These are phyloP conservation scores for Oikopleura dioica DNA, from an alignment of 23 tunicate species.

Conservation along the genomic window DNA sequence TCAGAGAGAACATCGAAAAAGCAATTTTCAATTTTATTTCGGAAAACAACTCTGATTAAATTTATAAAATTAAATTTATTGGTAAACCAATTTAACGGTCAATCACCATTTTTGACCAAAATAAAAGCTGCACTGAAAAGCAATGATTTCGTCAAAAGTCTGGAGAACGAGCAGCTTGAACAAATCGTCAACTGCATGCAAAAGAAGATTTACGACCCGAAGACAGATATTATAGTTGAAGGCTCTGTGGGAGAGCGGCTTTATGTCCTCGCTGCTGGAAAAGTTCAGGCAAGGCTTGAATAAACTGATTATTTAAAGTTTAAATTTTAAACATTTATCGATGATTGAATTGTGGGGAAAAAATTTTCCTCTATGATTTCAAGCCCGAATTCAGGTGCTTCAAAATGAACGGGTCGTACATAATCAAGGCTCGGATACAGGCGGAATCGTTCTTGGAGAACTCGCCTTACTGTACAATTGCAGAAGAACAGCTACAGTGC, in stretches of 20 bases:
- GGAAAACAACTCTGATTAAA: too few species aligned
- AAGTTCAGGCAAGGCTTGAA: conserved; percentile 53
- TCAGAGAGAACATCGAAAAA: too few species aligned
- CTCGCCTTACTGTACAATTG: conserved; percentile 71
- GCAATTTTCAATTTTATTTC: too few species aligned
- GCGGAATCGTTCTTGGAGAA: conserved; percentile 65
- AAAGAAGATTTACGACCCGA: conserved; percentile 22
- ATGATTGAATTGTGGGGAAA: background rate
- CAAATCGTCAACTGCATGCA: conserved; percentile 63
- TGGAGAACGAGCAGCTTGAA: conserved; percentile 25
- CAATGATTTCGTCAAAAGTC: background rate
- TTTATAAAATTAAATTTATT: too few species aligned
- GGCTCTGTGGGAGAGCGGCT: conserved; percentile 79
- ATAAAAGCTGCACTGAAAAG: background rate
- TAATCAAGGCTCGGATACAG: conserved; percentile 19
- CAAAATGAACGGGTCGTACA: conserved; percentile 1
- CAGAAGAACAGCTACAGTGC: conserved; percentile 70
- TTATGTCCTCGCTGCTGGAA: conserved; percentile 61
- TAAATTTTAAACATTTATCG: background rate
- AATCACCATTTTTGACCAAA: too few species aligned
- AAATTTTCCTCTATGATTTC: background rate
- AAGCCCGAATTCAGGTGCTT: background rate
- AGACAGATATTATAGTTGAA: conserved; percentile 54
- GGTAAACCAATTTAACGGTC: too few species aligned
- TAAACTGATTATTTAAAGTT: background rate